Conservation (phyloP, 2,113 vertebrate genomes). For the Crypturellus undulatus region DNA sequence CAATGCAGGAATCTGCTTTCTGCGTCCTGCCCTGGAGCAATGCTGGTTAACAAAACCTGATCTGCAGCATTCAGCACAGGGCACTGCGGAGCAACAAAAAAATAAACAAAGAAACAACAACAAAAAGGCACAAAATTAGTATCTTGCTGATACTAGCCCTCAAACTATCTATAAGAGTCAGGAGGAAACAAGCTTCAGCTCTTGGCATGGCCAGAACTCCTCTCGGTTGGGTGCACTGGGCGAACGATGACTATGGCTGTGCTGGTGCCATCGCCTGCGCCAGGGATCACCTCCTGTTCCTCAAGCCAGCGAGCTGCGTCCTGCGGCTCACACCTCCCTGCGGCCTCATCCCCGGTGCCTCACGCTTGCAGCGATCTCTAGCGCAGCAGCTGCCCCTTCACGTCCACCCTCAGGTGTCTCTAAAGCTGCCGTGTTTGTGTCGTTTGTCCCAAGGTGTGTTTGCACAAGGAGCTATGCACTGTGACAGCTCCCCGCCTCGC, state of each 20-base stretch:
- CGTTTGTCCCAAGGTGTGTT: conserved; percentile 5
- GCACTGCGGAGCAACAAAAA: not conserved
- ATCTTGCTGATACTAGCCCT: not conserved
- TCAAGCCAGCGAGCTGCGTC: not conserved
- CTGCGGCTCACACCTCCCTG: not conserved
- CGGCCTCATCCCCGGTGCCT: not conserved
- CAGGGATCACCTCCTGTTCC: not conserved
- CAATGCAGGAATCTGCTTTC: not conserved
- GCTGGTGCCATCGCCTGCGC: not conserved
- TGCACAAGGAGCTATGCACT: not conserved
- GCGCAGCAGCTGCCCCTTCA: not conserved
- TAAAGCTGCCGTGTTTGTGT: not conserved
- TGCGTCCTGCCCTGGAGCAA: not conserved
- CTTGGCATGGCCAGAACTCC: not conserved
- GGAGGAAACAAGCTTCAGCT: not conserved
- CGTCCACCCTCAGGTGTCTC: not conserved
- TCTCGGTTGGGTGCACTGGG: not conserved
- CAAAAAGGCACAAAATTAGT: not conserved
- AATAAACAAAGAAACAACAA: not conserved
- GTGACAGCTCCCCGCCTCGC: conserved; percentile 13
- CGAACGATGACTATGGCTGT: not conserved
- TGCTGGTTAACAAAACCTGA: conserved; percentile 37
- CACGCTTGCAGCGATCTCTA: not conserved
- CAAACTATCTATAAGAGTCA: not conserved
- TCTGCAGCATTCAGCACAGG: conserved; percentile 36